These are phyloP conservation scores for Eupithecia dodoneata DNA, from an alignment of 2,888 invertebrate genomes.

Conservation along the genomic window DNA sequence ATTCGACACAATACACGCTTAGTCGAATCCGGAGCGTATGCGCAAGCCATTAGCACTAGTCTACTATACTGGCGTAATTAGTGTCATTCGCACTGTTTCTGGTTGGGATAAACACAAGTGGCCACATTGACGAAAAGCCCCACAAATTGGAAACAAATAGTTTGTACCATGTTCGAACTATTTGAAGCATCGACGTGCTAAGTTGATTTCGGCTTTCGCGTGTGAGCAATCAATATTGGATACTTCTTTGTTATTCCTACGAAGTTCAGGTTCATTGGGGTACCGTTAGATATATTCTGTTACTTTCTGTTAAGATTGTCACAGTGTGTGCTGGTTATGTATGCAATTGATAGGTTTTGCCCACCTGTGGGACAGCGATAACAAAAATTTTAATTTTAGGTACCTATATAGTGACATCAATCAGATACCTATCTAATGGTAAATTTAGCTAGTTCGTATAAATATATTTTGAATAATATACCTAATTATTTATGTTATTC, in stretches of 20 bases:
- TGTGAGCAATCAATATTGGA: conserved; percentile 72
- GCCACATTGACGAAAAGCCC: conserved; percentile 72
- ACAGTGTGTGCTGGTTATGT: neutral
- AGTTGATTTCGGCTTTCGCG: conserved; percentile 82
- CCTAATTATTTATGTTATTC: neutral
- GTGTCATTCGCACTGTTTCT: conserved; percentile 83
- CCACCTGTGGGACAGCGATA: neutral
- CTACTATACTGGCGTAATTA: conserved; percentile 76
- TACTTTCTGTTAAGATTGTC: neutral
- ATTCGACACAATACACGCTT: conserved; percentile 50
- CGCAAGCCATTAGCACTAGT: conserved; percentile 73
- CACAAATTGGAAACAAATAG: conserved; percentile 81
- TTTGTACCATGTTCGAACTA: neutral
- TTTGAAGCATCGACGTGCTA: conserved; percentile 73
- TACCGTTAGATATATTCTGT: conserved; percentile 57
- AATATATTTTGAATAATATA: neutral
- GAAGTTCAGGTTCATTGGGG: conserved; percentile 52
- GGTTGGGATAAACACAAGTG: conserved; percentile 81
- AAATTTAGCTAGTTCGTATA: neutral
- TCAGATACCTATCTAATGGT: neutral
- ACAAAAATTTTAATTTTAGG: too few species aligned
- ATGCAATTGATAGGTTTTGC: neutral
- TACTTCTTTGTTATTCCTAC: conserved; percentile 64
- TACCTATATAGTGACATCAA: neutral
- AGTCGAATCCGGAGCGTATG: conserved; percentile 70